Conservation (phyloP, 2,113 vertebrate genomes). For the Coregonus clupeaformis region DNA sequence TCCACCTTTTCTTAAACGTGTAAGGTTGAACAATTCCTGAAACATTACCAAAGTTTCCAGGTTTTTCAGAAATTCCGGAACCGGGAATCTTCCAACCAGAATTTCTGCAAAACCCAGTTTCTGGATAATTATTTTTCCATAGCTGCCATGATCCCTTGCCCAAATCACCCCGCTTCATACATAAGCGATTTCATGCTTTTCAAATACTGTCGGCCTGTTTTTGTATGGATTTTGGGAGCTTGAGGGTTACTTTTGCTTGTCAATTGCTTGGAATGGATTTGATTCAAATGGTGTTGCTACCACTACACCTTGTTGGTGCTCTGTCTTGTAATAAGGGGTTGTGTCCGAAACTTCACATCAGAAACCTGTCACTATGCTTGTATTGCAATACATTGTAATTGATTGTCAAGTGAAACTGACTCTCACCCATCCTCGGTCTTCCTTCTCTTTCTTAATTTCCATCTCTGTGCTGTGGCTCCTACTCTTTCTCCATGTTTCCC, state of each 20-base stretch:
- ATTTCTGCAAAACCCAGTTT: not conserved
- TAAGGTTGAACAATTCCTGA: not conserved
- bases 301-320: constrained; percentile 39
- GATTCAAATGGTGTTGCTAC: constrained; percentile 6
- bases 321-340: constrained; percentile 49
- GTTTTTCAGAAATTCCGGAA: too few species aligned
- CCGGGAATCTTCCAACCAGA: too few species aligned
- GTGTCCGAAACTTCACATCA: not conserved
- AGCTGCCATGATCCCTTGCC: constrained; percentile 36
- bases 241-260: constrained; percentile 43
- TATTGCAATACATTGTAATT: too few species aligned
- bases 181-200: constrained; percentile 59
- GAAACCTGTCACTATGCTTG: not conserved
- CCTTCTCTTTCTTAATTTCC: constrained; percentile 20
- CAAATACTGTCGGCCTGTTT: constrained; percentile 43
- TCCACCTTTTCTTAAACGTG: constrained; percentile 21
- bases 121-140: constrained; percentile 16
- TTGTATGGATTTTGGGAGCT: constrained; percentile 51
- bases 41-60: too few species aligned
- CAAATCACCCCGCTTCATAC: constrained; percentile 48
- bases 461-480: not conserved
- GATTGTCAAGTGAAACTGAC: not conserved
- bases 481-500: not conserved
- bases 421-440: constrained; percentile 4
- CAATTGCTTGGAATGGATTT: constrained; percentile 47